Evolutionary conservation across 2,113 vertebrate genomes (phyloP).

Genomic region (Centropus unirufus): DNA sequence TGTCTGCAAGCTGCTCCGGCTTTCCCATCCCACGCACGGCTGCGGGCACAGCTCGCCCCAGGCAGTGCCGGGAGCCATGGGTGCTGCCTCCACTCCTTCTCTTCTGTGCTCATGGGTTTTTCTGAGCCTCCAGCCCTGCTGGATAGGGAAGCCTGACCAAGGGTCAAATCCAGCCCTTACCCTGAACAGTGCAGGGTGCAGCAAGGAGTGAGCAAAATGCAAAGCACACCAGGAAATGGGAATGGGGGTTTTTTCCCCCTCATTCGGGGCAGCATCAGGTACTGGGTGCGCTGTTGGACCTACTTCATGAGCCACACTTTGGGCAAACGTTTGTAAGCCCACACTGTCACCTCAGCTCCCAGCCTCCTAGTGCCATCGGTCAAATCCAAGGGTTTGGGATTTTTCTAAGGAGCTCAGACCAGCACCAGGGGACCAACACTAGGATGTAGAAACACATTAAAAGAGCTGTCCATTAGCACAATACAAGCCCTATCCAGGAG

Average conservation of each 20-base stretch:
- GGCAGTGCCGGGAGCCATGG: not conserved
- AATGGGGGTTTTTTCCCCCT: accelerated
- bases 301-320: not conserved
- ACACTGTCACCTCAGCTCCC: accelerated
- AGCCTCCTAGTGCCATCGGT: not conserved
- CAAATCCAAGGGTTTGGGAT: not conserved
- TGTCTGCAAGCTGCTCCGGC: conserved; percentile 2
- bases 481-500: not conserved
- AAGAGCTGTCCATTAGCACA: not conserved
- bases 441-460: not conserved
- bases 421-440: not conserved
- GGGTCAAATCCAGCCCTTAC: not conserved
- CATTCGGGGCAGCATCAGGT: not conserved
- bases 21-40: not conserved
- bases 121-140: not conserved
- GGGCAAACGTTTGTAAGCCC: not conserved
- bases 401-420: not conserved
- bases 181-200: accelerated
- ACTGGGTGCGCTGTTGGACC: accelerated
- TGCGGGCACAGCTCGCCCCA: not conserved
- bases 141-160: not conserved
- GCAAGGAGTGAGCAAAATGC: not conserved
- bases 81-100: not conserved
- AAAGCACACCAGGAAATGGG: not conserved
- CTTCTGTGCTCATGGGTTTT: not conserved